A percentile compares a stretch with the other conserved stretches of the same genome.
These are phyloP conservation scores for Danio jaintianensis DNA, from an alignment of 2,797 vertebrate species.

Conservation along the genomic window DNA sequence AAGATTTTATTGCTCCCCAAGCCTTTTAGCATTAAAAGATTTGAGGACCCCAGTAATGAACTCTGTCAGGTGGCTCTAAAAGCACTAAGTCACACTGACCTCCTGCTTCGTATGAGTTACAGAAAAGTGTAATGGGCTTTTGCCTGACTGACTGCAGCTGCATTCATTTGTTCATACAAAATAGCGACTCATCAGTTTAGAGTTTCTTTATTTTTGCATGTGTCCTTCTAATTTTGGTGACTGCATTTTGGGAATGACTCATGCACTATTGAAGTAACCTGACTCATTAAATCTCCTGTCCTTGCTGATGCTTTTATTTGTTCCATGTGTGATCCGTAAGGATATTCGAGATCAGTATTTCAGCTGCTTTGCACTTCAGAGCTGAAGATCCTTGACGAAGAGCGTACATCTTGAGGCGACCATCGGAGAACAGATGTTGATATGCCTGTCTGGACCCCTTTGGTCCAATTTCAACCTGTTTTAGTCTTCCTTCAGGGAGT, in stretches of 20 bases:
- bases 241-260: conserved; percentile 21
- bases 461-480: conserved; percentile 34
- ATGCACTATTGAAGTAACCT: neutral
- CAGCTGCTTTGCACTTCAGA: conserved; percentile 27
- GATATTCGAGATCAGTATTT: neutral
- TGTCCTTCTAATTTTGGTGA: neutral
- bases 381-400: conserved; percentile 33
- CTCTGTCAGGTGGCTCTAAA: conserved; percentile 49
- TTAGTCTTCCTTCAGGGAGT: conserved; percentile 38
- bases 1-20: conserved; percentile 39
- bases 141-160: conserved; percentile 9
- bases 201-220: neutral
- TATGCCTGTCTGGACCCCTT: neutral
- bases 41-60: conserved; percentile 51
- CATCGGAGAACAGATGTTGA: conserved; percentile 28
- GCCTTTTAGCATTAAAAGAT: conserved; percentile 53
- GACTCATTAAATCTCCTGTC: conserved; percentile 16
- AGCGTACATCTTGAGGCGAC: conserved; percentile 40
- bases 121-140: conserved; percentile 26
- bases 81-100: conserved; percentile 46
- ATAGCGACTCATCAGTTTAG: neutral
- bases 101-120: conserved; percentile 21
- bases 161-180: conserved; percentile 16
- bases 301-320: conserved; percentile 23
- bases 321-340: conserved; percentile 17